These are phyloP conservation scores for Crematogaster levior DNA, from an alignment of 2,888 invertebrate species.

Conservation along the genomic window DNA sequence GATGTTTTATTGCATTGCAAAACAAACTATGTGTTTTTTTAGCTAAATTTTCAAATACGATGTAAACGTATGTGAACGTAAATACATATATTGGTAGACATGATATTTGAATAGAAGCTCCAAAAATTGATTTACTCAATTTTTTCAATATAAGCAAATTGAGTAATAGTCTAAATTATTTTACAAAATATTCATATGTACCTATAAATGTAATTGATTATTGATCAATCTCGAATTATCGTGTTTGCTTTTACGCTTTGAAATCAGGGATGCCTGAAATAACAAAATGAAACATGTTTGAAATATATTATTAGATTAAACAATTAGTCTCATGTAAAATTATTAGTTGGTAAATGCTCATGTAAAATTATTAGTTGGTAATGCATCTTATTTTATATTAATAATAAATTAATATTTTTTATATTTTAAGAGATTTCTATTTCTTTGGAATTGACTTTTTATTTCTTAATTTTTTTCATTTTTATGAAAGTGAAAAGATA, in stretches of 20 bases:
- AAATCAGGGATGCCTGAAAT: neutral
- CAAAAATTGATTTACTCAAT: conserved; percentile 25
- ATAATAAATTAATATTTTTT: neutral
- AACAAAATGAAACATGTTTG: neutral
- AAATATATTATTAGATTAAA: neutral
- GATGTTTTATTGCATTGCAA: neutral
- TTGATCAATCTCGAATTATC: neutral
- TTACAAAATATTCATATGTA: conserved; percentile 1
- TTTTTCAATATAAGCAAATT: conserved; percentile 6
- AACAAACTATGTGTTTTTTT: conserved; percentile 6
- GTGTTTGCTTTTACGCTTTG: neutral
- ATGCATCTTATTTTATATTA: neutral
- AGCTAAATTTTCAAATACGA: neutral
- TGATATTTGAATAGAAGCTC: conserved; percentile 31
- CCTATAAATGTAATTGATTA: conserved; percentile 9
- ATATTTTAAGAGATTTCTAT: neutral
- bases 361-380: neutral
- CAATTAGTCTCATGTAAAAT: neutral
- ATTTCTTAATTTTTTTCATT: neutral
- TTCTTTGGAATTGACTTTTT: neutral
- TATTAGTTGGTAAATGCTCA: neutral
- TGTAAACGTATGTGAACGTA: neutral
- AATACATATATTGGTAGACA: neutral
- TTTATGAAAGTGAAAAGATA: neutral
- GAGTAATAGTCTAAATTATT: conserved; percentile 13